Evolutionary conservation across 2,888 invertebrate genomes (phyloP).

Genomic region (Fabriciana adippe): DNA sequence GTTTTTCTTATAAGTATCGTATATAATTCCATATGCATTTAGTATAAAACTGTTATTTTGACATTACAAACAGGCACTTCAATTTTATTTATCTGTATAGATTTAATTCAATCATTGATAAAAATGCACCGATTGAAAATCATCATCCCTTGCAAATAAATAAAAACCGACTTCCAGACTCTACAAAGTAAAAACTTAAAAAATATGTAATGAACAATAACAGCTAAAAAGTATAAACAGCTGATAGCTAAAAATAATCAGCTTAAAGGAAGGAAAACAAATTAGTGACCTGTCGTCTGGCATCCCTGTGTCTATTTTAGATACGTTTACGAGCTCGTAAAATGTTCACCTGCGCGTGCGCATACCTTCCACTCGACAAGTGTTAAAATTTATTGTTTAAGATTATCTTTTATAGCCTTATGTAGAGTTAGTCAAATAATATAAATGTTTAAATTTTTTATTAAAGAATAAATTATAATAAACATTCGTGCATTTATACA

Average conservation of each 20-base stretch:
- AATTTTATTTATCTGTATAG: too few relatives aligned
- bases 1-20: too few relatives aligned
- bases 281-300: constrained; percentile 30
- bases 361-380: constrained; percentile 37
- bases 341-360: constrained; percentile 51
- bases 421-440: too few relatives aligned
- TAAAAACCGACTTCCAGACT: neutral
- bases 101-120: neutral
- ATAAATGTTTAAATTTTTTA: too few relatives aligned
- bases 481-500: neutral
- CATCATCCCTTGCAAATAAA: too few relatives aligned
- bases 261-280: constrained; percentile 21
- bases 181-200: neutral
- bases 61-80: too few relatives aligned
- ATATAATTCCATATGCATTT: too few relatives aligned
- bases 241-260: constrained; percentile 19
- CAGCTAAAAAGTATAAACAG: neutral
- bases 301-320: constrained; percentile 34
- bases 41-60: too few relatives aligned
- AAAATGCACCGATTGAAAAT: neutral
- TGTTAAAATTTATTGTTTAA: constrained; percentile 12
- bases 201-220: neutral
- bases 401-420: neutral
- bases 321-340: constrained; percentile 56
- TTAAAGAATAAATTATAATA: too few relatives aligned